phyloP scores from a whole-genome alignment of 1,140 invertebrate species.

The Ooceraea biroi region DNA sequence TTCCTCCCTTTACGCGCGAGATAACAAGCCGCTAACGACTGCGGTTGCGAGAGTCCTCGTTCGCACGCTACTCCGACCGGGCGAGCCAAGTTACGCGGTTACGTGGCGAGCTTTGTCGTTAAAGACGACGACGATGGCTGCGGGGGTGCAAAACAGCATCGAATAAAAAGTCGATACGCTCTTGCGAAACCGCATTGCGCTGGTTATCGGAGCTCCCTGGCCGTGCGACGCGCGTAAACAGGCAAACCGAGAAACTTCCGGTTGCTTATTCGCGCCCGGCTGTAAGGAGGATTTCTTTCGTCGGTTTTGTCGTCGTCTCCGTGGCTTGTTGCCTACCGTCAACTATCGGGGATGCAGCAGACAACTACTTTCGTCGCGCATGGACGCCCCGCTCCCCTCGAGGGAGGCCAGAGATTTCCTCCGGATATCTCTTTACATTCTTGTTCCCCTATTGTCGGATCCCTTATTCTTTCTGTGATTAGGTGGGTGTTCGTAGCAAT shows the following conservation, averaged over 20 bases:
- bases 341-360: constrained; percentile 26
- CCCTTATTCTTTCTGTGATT: constrained; percentile 23
- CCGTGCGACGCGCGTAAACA: constrained; percentile 17
- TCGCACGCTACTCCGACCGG: not conserved
- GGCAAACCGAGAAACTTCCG: constrained; percentile 37
- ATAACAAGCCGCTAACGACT: constrained; percentile 15
- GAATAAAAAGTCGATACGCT: constrained; percentile 58
- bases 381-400: constrained; percentile 11
- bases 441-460: not conserved
- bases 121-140: not conserved
- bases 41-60: constrained; percentile 12
- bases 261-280: constrained; percentile 30
- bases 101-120: constrained; percentile 26
- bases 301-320: constrained; percentile 34
- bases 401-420: constrained; percentile 1
- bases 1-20: constrained; percentile 27
- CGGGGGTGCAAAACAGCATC: constrained; percentile 11
- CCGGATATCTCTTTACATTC: constrained; percentile 3
- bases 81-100: not conserved
- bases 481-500: not conserved
- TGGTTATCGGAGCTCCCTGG: constrained; percentile 32
- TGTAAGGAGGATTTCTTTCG: constrained; percentile 43
- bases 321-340: constrained; percentile 36
- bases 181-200: constrained; percentile 10
- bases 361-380: constrained; percentile 41